phyloP scores from a whole-genome alignment of 2,113 vertebrate genomes.

The Noctilio leporinus region DNA sequence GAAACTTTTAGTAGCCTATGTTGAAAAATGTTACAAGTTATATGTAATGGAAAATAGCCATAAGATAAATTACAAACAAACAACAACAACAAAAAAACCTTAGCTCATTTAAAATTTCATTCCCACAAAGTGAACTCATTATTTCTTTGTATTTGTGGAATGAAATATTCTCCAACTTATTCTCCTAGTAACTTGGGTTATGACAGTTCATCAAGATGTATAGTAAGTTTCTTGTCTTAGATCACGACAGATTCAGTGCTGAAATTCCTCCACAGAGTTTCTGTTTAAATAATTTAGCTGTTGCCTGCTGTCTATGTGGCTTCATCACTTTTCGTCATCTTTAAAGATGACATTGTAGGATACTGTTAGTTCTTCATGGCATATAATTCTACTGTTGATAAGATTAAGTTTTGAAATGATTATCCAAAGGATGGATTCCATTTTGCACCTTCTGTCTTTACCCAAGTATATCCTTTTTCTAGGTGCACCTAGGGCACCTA shows the following conservation, averaged over 20 bases:
- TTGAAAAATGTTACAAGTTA: background rate
- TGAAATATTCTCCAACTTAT: slow-evolving; percentile 12
- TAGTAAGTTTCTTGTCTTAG: slow-evolving; percentile 50
- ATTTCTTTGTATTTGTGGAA: slow-evolving; percentile 31
- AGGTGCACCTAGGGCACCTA: background rate
- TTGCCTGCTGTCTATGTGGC: slow-evolving; percentile 28
- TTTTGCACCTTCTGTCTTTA: background rate
- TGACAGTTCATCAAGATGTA: slow-evolving; percentile 52
- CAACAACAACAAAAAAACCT: background rate
- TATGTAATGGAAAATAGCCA: background rate
- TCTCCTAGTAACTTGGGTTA: slow-evolving; percentile 38
- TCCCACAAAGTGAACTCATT: background rate
- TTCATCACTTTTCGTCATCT: slow-evolving; percentile 8
- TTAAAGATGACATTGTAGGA: slow-evolving; percentile 47
- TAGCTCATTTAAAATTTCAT: background rate
- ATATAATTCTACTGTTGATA: background rate
- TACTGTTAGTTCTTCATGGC: background rate
- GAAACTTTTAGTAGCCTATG: background rate
- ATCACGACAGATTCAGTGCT: slow-evolving; percentile 46
- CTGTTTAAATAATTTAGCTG: slow-evolving; percentile 49
- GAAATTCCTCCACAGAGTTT: slow-evolving; percentile 31
- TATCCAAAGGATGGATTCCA: background rate
- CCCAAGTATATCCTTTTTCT: background rate
- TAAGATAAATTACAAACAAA: background rate
- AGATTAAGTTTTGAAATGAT: slow-evolving; percentile 31